Evolutionary conservation across 2,888 invertebrate species (phyloP).

Genomic region (Ormyrus nitidulus): DNA sequence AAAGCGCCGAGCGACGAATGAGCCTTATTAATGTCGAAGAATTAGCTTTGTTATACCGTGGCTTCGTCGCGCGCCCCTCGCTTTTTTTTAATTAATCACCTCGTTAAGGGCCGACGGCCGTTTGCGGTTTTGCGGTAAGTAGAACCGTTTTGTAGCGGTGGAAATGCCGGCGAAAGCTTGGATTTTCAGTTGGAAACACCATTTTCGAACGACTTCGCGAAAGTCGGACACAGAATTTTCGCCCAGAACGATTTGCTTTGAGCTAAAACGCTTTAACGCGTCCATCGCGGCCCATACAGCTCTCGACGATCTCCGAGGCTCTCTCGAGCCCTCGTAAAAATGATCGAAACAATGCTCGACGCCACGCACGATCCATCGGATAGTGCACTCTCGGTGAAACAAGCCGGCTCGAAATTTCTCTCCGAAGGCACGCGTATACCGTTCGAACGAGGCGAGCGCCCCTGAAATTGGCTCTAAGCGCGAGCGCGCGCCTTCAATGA

Average conservation of each 20-base stretch:
- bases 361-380: no score
- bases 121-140: background rate
- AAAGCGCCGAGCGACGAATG: slow-evolving; percentile 5
- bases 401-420: background rate
- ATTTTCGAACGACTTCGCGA: no score
- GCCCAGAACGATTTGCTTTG: no score
- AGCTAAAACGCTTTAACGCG: background rate
- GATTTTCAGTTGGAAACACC: no score
- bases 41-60: slow-evolving; percentile 28
- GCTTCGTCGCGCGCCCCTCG: slow-evolving; percentile 6
- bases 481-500: background rate
- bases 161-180: background rate
- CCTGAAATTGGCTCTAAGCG: background rate
- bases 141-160: background rate
- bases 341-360: no score
- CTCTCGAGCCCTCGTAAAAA: no score
- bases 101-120: background rate
- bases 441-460: background rate
- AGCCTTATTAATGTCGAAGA: slow-evolving; percentile 30
- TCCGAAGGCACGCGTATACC: background rate
- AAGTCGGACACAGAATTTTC: no score
- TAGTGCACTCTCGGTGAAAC: background rate
- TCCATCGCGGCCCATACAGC: no score
- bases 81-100: slow-evolving; percentile 33
- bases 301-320: no score